Evolutionary conservation across 2,113 vertebrate genomes (phyloP).

Genomic region (Vicugna pacos): DNA sequence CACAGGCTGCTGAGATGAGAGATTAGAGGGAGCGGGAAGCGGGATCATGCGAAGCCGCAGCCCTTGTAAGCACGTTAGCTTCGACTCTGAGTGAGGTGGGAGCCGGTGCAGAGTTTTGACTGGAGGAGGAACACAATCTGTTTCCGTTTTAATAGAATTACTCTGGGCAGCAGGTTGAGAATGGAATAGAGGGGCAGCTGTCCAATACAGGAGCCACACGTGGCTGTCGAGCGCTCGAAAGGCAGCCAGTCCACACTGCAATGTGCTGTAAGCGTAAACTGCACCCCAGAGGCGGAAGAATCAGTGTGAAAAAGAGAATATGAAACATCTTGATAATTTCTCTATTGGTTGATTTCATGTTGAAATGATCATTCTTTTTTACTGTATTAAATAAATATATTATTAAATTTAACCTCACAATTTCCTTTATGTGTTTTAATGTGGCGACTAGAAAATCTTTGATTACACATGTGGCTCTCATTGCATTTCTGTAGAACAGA

Average conservation of each 20-base stretch:
- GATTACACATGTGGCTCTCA: neutral
- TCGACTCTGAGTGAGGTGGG: neutral
- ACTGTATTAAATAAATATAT: neutral
- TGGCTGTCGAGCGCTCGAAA: neutral
- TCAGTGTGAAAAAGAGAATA: neutral
- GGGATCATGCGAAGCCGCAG: fast-evolving
- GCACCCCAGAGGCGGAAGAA: neutral
- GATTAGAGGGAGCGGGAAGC: neutral
- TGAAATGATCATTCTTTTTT: neutral
- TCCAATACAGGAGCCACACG: neutral
- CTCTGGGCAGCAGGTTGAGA: neutral
- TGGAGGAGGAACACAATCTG: neutral
- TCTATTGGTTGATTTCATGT: neutral
- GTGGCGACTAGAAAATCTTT: neutral
- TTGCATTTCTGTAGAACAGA: neutral
- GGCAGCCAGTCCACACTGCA: no score
- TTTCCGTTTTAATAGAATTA: neutral
- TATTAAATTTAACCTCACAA: neutral
- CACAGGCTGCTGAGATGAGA: neutral
- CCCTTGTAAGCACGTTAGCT: neutral
- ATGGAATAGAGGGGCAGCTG: neutral
- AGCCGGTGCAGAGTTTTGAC: neutral
- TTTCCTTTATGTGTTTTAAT: neutral
- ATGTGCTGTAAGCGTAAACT: neutral
- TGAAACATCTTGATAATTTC: neutral